phyloP scores from a whole-genome alignment of 2,797 vertebrate genomes.

The Brotula barbata region DNA sequence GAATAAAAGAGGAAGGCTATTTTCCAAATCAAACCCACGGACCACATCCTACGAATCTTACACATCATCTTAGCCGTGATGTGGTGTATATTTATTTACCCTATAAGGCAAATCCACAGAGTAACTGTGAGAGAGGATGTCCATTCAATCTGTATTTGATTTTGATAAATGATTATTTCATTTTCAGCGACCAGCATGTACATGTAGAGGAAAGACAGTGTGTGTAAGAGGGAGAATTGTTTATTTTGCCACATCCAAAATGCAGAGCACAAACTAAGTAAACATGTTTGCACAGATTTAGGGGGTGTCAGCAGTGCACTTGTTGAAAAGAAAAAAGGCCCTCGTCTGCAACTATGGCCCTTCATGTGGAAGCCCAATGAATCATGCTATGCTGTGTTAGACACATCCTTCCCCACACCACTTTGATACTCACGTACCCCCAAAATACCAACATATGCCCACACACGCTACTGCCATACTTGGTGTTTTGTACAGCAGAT shows the following conservation, averaged over 20 bases:
- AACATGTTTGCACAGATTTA: slow-evolving; percentile 31
- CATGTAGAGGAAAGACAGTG: too few relatives aligned
- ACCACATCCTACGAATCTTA: not conserved
- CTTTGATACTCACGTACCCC: slow-evolving; percentile 18
- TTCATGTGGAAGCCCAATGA: slow-evolving; percentile 44
- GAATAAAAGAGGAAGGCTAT: slow-evolving; percentile 26
- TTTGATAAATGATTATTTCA: not conserved
- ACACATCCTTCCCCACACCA: slow-evolving; percentile 43
- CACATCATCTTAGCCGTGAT: slow-evolving; percentile 12
- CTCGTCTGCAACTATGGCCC: slow-evolving; percentile 43
- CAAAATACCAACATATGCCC: slow-evolving; percentile 38
- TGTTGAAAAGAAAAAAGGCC: slow-evolving; percentile 37
- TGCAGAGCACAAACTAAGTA: slow-evolving; percentile 8
- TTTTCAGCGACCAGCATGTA: too few relatives aligned
- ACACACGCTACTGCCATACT: not conserved
- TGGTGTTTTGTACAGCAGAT: not conserved
- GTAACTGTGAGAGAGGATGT: not conserved
- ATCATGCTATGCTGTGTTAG: slow-evolving; percentile 39
- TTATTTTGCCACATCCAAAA: slow-evolving; percentile 3
- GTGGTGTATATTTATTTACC: slow-evolving; percentile 7
- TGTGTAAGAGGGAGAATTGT: not conserved
- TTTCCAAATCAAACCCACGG: slow-evolving; percentile 12
- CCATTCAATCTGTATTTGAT: not conserved
- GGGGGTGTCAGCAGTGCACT: slow-evolving; percentile 39
- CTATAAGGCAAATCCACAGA: slow-evolving; percentile 19